Conservation (phyloP, 2,888 invertebrate genomes). For the Lasioglossum leucozonium region DNA sequence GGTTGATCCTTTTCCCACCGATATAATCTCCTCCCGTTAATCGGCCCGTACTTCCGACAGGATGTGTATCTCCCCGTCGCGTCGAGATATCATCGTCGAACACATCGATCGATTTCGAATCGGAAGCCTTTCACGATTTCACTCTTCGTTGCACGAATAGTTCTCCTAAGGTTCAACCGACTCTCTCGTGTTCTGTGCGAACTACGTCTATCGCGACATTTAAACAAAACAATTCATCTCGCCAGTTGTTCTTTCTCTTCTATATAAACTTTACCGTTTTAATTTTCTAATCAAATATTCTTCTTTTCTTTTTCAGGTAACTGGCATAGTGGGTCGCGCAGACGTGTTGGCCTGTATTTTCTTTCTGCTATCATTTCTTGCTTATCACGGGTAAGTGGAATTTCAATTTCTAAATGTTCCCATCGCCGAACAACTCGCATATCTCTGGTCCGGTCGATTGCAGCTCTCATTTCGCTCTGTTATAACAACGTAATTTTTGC, state of each 20-base stretch:
- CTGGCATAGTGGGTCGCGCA: conserved; percentile 94
- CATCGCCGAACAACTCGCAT: neutral
- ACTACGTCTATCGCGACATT: neutral
- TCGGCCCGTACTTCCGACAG: conserved; percentile 1
- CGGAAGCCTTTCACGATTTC: neutral
- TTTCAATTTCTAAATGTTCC: neutral
- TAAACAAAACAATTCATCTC: too few relatives aligned
- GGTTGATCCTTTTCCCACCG: neutral
- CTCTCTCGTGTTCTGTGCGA: neutral
- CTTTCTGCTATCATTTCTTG: conserved; percentile 91
- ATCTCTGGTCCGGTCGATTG: neutral
- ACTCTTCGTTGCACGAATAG: neutral
- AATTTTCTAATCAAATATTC: too few relatives aligned
- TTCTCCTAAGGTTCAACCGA: neutral
- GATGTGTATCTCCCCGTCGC: neutral
- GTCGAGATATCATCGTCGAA: neutral
- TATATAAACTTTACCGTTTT: neutral
- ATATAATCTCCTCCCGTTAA: conserved; percentile 31
- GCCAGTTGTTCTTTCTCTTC: neutral
- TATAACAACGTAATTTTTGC: neutral
- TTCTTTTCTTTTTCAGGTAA: conserved; percentile 87
- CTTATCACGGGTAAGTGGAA: conserved; percentile 91
- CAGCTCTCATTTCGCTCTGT: neutral
- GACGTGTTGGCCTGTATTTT: conserved; percentile 94
- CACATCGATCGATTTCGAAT: neutral